Percentiles rank a stretch among this genome's conserved stretches.
Evolutionary conservation across 2,113 vertebrate genomes (phyloP).

Genomic region (Lanius ludovicianus): DNA sequence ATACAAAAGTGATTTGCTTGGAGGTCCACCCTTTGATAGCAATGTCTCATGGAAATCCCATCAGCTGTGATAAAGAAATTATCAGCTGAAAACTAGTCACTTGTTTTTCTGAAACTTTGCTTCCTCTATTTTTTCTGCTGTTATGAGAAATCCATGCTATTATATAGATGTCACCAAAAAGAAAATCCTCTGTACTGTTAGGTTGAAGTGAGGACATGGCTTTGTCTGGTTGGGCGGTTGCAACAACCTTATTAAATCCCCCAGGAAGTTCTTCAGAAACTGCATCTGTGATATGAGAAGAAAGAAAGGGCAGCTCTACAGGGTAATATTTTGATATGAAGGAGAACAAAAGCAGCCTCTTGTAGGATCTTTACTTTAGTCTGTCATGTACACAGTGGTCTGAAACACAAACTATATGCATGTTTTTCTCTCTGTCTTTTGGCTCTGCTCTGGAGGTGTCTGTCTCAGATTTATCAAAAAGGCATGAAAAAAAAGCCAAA

Average conservation of each 20-base stretch:
- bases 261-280: conserved; percentile 10
- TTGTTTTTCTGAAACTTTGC: background rate
- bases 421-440: background rate
- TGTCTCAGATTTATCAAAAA: background rate
- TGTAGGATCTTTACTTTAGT: background rate
- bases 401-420: background rate
- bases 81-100: background rate
- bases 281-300: background rate
- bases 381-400: background rate
- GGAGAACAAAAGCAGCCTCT: background rate
- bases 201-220: conserved; percentile 3
- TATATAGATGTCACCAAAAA: background rate
- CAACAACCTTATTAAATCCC: conserved; percentile 27
- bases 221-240: background rate
- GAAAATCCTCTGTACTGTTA: background rate
- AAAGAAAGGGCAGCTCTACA: background rate
- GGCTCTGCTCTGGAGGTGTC: background rate
- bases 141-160: background rate
- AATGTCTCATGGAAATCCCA: background rate
- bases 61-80: background rate
- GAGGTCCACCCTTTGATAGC: background rate
- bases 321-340: background rate
- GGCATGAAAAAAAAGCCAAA: background rate
- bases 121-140: background rate
- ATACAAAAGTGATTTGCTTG: background rate